Conservation (phyloP, 2,113 vertebrate genomes). For the Tricholaema leucomelas region DNA sequence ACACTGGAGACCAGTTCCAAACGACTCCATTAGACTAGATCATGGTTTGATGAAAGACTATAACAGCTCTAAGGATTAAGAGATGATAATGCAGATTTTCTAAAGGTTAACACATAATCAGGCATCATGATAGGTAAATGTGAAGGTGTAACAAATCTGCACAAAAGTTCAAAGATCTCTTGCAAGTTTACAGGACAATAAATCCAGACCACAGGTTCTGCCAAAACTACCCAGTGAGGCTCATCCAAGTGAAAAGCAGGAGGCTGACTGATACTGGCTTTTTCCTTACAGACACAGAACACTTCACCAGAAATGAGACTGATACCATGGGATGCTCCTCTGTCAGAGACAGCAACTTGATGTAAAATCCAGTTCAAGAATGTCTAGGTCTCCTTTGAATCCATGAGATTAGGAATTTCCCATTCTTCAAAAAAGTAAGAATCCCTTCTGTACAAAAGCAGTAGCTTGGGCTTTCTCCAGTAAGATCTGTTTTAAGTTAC, state of each 20-base stretch:
- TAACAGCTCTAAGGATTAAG: neutral
- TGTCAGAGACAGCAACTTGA: neutral
- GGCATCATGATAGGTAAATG: neutral
- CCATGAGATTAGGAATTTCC: neutral
- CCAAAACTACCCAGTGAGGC: neutral
- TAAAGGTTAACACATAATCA: neutral
- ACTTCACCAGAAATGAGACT: neutral
- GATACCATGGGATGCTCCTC: neutral
- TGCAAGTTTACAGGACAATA: neutral
- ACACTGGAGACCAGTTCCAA: neutral
- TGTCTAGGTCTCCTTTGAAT: neutral
- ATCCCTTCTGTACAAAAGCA: neutral
- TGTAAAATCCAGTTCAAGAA: neutral
- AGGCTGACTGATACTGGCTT: neutral
- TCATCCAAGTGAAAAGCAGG: neutral
- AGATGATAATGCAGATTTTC: neutral
- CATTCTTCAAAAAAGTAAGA: neutral
- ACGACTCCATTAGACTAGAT: neutral
- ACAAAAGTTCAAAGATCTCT: neutral
- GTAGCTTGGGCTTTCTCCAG: neutral
- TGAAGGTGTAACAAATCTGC: neutral
- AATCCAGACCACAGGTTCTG: neutral
- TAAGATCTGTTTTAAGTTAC: neutral
- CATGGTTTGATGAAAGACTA: neutral
- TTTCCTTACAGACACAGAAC: neutral